Base-by-base conservation (phyloP, 1,140 invertebrate genomes). In the Xylocopa sonorina region DNA sequence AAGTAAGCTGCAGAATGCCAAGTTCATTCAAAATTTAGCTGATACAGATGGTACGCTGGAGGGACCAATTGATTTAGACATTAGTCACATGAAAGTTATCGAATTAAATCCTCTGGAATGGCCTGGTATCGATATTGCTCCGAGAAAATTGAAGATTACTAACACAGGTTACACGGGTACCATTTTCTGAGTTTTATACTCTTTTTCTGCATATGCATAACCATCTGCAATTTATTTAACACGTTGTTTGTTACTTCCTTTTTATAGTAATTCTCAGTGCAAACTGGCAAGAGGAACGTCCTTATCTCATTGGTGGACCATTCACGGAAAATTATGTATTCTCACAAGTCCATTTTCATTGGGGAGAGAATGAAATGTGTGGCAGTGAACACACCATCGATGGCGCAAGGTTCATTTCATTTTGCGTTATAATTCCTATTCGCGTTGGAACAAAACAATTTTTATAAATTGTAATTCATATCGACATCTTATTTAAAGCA, bases 341-440 rank as follows among this genome's bases (percentile, higher is more conserved):
- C 60, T 94, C 95, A 0, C 96, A 97, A 88, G 91, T 97, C 53
- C 97, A 98, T 91, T 96, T 98, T 77, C 97, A 98, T 89, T 98
- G 97, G 96, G 96, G 97, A 3, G 84, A 91, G 21, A 94, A 95
- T 55, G 94, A 96, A 84, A 94, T 94, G 87, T 91, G 93, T 60
- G 97, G 97, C 2, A 97, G 96, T 46, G 97, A 98, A 81, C 97
- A 98, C 88, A 94, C 93, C 0, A 92, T 98, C 1, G 95, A 96
- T 84, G 95, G 95, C 32, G 89, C 90, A 72, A 92, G 91, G 89
- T 95, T 55, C 60, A 10, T 51, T 50, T n/a, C 51, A 76, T 80
- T 78, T 73, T 64, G 16, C 6, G 16, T 55, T 21, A 4, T 29
- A n/a, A n/a, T n/a, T n/a, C n/a, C n/a, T n/a, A n/a, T n/a, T n/a